Conservation (phyloP, 2,113 vertebrate species). For the Entomyzon cyanotis region DNA sequence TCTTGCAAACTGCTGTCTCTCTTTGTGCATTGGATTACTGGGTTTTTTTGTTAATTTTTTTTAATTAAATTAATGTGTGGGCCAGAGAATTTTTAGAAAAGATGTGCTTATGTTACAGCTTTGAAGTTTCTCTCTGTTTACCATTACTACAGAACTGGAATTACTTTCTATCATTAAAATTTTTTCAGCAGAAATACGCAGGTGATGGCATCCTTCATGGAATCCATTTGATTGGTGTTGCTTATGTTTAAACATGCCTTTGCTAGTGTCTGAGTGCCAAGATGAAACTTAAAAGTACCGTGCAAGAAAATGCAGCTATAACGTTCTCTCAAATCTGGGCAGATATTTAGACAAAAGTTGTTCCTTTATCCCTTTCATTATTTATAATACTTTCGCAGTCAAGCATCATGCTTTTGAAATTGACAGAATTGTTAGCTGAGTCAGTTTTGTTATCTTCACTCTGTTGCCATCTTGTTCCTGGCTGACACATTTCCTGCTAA, state of each 20-base stretch:
- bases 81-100: not conserved
- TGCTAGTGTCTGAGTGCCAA: not conserved
- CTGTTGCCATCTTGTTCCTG: not conserved
- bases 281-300: not conserved
- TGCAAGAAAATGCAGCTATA: not conserved
- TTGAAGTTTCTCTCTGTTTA: not conserved
- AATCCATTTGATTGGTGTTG: not conserved
- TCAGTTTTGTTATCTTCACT: not conserved
- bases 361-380: not conserved
- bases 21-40: not conserved
- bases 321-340: not conserved
- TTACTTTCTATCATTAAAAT: not conserved
- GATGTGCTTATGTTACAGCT: not conserved
- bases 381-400: not conserved
- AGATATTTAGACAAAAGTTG: not conserved
- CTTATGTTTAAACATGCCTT: not conserved
- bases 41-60: fast-evolving
- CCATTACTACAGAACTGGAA: not conserved
- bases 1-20: not conserved
- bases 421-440: not conserved
- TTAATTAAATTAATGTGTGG: fast-evolving
- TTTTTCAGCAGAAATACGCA: not conserved
- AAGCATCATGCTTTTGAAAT: not conserved
- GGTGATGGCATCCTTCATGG: not conserved
- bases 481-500: not conserved